Evolutionary conservation across 2,888 invertebrate species (phyloP), one percentile per base, ranked within the genome.

Genomic region (Adelphocoris suturalis): DNA sequence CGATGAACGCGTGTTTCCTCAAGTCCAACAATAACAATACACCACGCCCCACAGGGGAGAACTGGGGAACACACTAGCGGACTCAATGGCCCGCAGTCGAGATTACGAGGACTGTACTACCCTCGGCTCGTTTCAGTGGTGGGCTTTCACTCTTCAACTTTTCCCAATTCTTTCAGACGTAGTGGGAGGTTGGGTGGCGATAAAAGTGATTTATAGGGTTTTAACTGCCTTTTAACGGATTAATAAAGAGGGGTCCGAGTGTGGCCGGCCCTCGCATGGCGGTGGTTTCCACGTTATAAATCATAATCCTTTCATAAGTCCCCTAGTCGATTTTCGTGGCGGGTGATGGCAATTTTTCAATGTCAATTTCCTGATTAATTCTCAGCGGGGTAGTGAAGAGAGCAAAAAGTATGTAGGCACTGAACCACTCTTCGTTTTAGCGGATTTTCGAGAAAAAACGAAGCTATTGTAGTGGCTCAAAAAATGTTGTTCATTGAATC

Each of bases 201-300:
- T 86, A 85, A 61, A 86, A 86, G 86, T 86, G 86, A 86, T 86
- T 86, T 86, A 86, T 47, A 75, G 47, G 37, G 37, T 16, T 75
- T 86, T 86, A 86, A 86, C 37, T 75, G 86, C 75, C 86, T 75
- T 86, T 86, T 75, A 75, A 47, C 86, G 86, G 37, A 75, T 86
- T 86, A 86, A 86, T 86, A 86, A 86, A 75, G 86, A 28, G 82
- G 82, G 82, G 37, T 23, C 16, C 9, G 61, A 12, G 82, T 19
- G 16, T 13, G 47, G 9, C 47, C 52, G 9, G 23, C 86, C 47
- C 75, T 75, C 47, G 46, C 14, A 68, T 46, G 75, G 19, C 19
- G 86, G 52, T 7, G 37, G 37, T 37, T 78, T 27, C 68, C 27
- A 68, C 27, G 68, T 68, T 68, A 52, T 82, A 82, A 82, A 82